Percentiles rank a stretch among this genome's conserved stretches.
These are phyloP conservation scores for Anadara kagoshimensis DNA, from an alignment of 1,140 invertebrate genomes.

Conservation along the genomic window DNA sequence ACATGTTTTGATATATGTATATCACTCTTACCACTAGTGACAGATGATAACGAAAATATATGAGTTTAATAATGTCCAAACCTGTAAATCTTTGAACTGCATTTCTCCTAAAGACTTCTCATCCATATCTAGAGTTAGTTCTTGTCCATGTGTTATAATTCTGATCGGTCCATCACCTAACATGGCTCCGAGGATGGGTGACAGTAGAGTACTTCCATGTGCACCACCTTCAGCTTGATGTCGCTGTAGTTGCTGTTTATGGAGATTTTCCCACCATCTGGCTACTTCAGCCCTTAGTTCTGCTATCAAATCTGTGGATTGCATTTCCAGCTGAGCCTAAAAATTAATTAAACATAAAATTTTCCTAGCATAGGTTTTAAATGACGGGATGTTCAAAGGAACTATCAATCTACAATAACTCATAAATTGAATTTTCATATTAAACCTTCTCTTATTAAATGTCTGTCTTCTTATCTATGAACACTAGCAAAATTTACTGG, in stretches of 20 bases:
- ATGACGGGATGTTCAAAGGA: too few relatives aligned
- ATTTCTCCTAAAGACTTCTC: conserved; percentile 91
- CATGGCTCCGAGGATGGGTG: conserved; percentile 73
- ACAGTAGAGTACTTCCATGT: conserved; percentile 59
- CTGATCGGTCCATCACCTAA: conserved; percentile 87
- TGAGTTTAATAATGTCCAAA: conserved; percentile 69
- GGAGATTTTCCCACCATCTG: conserved; percentile 89
- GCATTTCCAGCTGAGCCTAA: conserved; percentile 76
- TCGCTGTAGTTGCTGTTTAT: conserved; percentile 69
- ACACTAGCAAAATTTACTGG: neutral
- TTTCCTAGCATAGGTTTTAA: too few relatives aligned
- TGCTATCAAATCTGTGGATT: conserved; percentile 88
- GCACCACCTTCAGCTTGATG: conserved; percentile 53
- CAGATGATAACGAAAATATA: neutral
- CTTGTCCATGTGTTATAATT: conserved; percentile 95
- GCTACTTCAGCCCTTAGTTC: conserved; percentile 93
- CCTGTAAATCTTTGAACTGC: conserved; percentile 88
- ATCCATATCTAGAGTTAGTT: conserved; percentile 93
- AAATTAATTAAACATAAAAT: neutral
- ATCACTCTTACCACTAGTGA: too few relatives aligned
- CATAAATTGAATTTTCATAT: too few relatives aligned
- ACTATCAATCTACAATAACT: too few relatives aligned
- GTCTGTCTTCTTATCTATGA: too few relatives aligned
- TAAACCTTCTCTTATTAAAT: too few relatives aligned
- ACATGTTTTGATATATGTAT: too few relatives aligned